Conservation (phyloP, 2,888 invertebrate genomes). For the Epistrophe grossulariae region DNA sequence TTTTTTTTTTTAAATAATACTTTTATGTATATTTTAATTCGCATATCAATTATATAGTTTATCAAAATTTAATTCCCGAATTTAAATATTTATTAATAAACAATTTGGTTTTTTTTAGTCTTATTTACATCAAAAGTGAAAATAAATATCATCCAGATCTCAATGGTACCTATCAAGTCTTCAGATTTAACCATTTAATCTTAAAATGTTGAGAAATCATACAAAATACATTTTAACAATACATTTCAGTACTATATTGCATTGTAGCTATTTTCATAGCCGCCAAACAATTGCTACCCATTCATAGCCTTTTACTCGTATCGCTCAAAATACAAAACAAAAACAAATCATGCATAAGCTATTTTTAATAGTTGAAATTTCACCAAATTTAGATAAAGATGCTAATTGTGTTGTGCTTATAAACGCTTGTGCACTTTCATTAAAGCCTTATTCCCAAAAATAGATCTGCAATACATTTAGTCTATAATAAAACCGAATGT, state of each 20-base stretch:
- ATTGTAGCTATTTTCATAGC: neutral
- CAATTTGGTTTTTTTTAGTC: too few species aligned
- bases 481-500: neutral
- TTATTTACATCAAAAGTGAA: too few species aligned
- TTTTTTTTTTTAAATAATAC: too few species aligned
- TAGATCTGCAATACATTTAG: neutral
- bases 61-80: too few species aligned
- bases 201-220: too few species aligned
- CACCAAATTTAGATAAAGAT: slow-evolving; percentile 4
- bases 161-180: too few species aligned
- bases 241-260: neutral
- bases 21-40: too few species aligned
- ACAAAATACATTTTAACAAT: too few species aligned
- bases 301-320: neutral
- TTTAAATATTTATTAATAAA: too few species aligned
- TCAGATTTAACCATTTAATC: too few species aligned
- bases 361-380: neutral
- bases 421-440: neutral
- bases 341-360: neutral
- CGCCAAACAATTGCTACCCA: neutral
- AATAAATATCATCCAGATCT: too few species aligned
- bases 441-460: neutral
- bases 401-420: neutral
- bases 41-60: too few species aligned
- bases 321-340: neutral